Conservation (phyloP, 1,140 invertebrate genomes). For the Lepeophtheirus salmonis region DNA sequence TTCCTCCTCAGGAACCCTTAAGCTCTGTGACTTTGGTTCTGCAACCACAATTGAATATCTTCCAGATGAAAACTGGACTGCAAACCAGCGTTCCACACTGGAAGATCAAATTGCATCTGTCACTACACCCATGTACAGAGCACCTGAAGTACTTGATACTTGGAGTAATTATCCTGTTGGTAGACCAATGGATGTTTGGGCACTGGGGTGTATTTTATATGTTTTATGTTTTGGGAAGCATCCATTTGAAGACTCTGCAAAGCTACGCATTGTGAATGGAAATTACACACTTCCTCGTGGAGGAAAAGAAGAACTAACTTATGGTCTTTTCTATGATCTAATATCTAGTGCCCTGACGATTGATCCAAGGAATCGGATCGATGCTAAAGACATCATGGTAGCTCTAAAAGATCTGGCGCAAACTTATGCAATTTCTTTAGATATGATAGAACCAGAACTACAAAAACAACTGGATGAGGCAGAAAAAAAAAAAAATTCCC, state of each 20-base stretch:
- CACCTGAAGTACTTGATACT: conserved; percentile 58
- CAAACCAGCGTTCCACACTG: conserved; percentile 65
- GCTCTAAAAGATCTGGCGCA: neutral
- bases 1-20: conserved; percentile 57
- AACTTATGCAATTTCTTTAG: neutral
- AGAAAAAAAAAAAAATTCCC: too few species aligned
- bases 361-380: conserved; percentile 55
- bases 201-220: conserved; percentile 85
- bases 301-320: conserved; percentile 47
- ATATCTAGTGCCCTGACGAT: conserved; percentile 70
- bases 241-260: conserved; percentile 92
- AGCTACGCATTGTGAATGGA: conserved; percentile 66
- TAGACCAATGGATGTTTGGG: conserved; percentile 75
- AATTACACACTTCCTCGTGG: conserved; percentile 61
- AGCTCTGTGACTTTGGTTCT: conserved; percentile 97
- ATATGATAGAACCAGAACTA: neutral
- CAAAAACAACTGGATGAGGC: neutral
- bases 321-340: conserved; percentile 67
- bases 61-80: conserved; percentile 75
- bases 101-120: conserved; percentile 63
- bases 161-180: conserved; percentile 91
- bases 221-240: conserved; percentile 77
- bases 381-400: conserved; percentile 46
- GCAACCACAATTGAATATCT: conserved; percentile 61
- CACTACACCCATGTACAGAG: conserved; percentile 46